A percentile compares a stretch with the other conserved stretches of the same genome.
phyloP scores from a whole-genome alignment of 2,797 vertebrate species.

The Leptoclinus maculatus region DNA sequence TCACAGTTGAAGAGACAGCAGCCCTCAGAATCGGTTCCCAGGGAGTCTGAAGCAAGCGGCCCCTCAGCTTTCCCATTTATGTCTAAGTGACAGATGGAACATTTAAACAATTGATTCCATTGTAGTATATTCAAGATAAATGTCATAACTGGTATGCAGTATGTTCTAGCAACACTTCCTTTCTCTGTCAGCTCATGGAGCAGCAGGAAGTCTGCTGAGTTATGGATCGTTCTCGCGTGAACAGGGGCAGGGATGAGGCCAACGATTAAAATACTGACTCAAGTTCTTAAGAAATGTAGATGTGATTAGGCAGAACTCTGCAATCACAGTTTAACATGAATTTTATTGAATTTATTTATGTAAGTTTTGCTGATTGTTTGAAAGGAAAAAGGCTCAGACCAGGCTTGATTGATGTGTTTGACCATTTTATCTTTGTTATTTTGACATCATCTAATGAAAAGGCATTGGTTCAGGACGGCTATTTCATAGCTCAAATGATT shows the following conservation, averaged over 20 bases:
- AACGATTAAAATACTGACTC: constrained; percentile 9
- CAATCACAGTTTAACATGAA: background rate
- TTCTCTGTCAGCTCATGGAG: constrained; percentile 37
- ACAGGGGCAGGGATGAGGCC: constrained; percentile 5
- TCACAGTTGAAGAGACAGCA: constrained; percentile 15
- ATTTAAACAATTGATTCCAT: constrained; percentile 71
- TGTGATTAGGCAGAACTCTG: background rate
- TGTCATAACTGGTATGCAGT: constrained; percentile 59
- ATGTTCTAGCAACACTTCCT: constrained; percentile 56
- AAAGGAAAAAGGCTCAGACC: background rate
- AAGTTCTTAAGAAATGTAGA: constrained; percentile 1
- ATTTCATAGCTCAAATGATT: background rate
- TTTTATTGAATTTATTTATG: background rate
- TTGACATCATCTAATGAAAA: constrained; percentile 6
- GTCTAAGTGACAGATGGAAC: constrained; percentile 56
- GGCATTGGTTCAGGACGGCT: background rate
- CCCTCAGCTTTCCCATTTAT: constrained; percentile 32
- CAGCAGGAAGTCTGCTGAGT: constrained; percentile 60
- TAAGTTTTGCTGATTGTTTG: constrained; percentile 1
- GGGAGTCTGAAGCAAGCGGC: constrained; percentile 41
- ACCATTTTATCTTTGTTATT: constrained; percentile 1
- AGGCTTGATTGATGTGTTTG: background rate
- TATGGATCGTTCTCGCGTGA: constrained; percentile 30
- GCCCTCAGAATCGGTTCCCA: constrained; percentile 29
- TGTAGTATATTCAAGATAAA: constrained; percentile 60